These are phyloP conservation scores for Ochropacha duplaris DNA, from an alignment of 2,888 invertebrate species.

Conservation along the genomic window DNA sequence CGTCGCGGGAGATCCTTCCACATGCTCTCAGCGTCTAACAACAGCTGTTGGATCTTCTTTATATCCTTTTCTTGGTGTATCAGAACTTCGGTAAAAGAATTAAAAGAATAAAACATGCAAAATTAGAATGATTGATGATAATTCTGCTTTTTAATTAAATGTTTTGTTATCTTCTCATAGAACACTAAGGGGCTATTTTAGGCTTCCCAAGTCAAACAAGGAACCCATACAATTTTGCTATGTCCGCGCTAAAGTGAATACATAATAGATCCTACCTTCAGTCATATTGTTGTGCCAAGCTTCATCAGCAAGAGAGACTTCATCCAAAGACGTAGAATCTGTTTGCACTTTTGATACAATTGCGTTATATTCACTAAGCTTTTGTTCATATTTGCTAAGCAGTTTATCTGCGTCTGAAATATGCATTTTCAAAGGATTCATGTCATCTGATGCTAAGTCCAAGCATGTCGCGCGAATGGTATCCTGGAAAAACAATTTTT, in stretches of 20 bases:
- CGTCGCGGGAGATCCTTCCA: slow-evolving; percentile 79
- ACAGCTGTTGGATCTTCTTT: slow-evolving; percentile 62
- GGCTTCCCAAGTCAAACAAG: too few species aligned
- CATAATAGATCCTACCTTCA: slow-evolving; percentile 70
- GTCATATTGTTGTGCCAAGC: slow-evolving; percentile 79
- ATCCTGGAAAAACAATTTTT: slow-evolving; percentile 46
- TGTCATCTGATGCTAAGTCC: slow-evolving; percentile 55
- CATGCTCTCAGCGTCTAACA: slow-evolving; percentile 72
- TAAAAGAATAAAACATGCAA: background rate
- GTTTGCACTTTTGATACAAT: slow-evolving; percentile 55
- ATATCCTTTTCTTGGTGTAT: slow-evolving; percentile 73
- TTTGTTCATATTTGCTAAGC: slow-evolving; percentile 81
- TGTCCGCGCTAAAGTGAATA: too few species aligned
- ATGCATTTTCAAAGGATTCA: slow-evolving; percentile 67
- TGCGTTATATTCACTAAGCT: slow-evolving; percentile 76
- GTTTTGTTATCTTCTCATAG: background rate
- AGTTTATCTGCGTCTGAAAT: slow-evolving; percentile 79
- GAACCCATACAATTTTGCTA: too few species aligned
- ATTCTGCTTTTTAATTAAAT: background rate
- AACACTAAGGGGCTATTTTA: too few species aligned
- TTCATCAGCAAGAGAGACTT: slow-evolving; percentile 73
- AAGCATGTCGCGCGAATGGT: slow-evolving; percentile 59
- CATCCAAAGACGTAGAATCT: slow-evolving; percentile 67
- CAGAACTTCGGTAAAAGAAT: slow-evolving; percentile 54
- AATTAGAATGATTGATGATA: background rate